phyloP scores from a whole-genome alignment of 2,113 vertebrate genomes.

The Myiozetetes cayanensis region DNA sequence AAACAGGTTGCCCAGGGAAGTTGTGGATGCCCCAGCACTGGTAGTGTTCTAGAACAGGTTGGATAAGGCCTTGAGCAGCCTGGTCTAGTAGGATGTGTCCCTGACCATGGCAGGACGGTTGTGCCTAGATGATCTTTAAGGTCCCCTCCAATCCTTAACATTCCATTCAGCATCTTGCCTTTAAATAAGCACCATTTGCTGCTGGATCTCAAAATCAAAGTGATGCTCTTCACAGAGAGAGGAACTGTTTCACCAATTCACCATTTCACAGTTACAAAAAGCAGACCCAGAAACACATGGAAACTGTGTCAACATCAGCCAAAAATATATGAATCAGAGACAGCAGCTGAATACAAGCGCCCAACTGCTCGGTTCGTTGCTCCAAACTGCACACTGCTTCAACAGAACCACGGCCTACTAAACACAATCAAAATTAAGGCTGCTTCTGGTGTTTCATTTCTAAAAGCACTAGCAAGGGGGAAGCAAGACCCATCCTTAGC shows the following conservation, averaged over 20 bases:
- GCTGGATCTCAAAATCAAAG: not conserved
- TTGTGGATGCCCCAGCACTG: not conserved
- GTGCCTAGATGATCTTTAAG: not conserved
- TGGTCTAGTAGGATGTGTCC: not conserved
- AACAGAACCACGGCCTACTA: not conserved
- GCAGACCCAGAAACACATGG: not conserved
- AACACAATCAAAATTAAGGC: not conserved
- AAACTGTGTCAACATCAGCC: not conserved
- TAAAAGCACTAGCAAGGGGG: not conserved
- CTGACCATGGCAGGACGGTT: not conserved
- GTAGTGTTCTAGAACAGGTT: not conserved
- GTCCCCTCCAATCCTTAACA: not conserved
- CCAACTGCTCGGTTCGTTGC: not conserved
- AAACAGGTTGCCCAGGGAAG: not conserved
- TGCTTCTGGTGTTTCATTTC: not conserved
- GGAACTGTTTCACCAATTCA: not conserved
- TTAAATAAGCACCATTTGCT: not conserved
- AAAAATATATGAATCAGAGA: not conserved
- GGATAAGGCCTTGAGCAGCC: not conserved
- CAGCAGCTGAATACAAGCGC: not conserved
- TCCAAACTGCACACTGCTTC: not conserved
- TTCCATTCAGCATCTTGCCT: not conserved
- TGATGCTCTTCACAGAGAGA: not conserved
- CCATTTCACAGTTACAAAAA: not conserved
- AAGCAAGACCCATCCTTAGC: not conserved